A percentile compares a stretch with the other conserved stretches of the same genome.
phyloP scores from a whole-genome alignment of 2,113 vertebrate genomes.

The Stigmatopora nigra region DNA sequence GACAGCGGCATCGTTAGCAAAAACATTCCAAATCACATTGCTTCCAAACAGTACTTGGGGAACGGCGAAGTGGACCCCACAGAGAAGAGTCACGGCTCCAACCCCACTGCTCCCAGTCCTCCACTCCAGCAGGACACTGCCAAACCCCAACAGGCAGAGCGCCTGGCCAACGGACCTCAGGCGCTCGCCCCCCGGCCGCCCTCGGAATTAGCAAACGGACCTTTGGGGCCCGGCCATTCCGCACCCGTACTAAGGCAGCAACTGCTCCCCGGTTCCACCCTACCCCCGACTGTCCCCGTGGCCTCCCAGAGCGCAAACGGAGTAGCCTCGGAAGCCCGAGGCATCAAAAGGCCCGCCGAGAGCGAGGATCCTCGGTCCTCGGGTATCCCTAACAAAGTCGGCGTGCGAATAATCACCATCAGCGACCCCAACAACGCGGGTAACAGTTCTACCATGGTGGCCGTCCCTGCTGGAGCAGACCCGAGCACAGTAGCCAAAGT shows the following conservation, averaged over 20 bases:
- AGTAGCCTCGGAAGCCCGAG: constrained; percentile 78
- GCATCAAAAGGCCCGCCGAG: constrained; percentile 88
- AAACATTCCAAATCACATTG: constrained; percentile 99
- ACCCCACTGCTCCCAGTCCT: constrained; percentile 71
- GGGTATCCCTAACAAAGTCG: constrained; percentile 96
- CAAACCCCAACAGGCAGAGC: constrained; percentile 94
- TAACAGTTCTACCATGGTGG: constrained; percentile 96
- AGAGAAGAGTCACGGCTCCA: constrained; percentile 68
- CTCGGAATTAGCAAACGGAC: constrained; percentile 90
- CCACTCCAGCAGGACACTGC: constrained; percentile 90
- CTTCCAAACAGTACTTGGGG: constrained; percentile 96
- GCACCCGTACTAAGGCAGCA: constrained; percentile 74
- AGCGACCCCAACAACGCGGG: constrained; percentile 98
- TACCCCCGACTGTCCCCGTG: constrained; percentile 77
- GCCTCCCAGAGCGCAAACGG: constrained; percentile 83
- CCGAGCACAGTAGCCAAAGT: constrained; percentile 99
- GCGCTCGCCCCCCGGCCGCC: constrained; percentile 68
- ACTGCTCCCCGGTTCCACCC: constrained; percentile 82
- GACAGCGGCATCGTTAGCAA: constrained; percentile 79
- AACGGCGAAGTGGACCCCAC: constrained; percentile 90
- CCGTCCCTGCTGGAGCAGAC: constrained; percentile 94
- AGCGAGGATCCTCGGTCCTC: constrained; percentile 77
- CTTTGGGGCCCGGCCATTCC: constrained; percentile 81
- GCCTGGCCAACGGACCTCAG: constrained; percentile 92
- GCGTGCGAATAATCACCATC: constrained; percentile 98